Evolutionary conservation across 1,140 invertebrate species (phyloP).

Genomic region (Pseudoatta argentina): DNA sequence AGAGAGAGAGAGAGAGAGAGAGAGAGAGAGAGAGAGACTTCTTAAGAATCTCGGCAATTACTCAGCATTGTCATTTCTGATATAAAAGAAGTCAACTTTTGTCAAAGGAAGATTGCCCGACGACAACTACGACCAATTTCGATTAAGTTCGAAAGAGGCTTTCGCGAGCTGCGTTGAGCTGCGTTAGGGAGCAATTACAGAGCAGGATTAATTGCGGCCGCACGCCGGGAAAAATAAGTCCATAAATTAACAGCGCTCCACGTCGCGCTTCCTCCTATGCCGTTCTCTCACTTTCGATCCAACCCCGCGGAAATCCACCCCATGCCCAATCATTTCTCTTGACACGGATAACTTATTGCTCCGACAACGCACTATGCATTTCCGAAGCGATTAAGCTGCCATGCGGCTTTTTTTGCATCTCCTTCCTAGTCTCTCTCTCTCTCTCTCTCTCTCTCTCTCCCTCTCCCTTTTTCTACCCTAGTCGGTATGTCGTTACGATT

Average conservation of each 20-base stretch:
- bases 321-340: slow-evolving; percentile 73
- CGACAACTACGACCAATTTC: slow-evolving; percentile 71
- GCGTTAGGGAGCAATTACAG: slow-evolving; percentile 78
- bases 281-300: slow-evolving; percentile 46
- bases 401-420: slow-evolving; percentile 61
- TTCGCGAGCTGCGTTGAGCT: slow-evolving; percentile 69
- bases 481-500: slow-evolving; percentile 49
- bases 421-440: not conserved
- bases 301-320: slow-evolving; percentile 67
- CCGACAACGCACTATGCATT: slow-evolving; percentile 76
- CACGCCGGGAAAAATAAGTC: slow-evolving; percentile 79
- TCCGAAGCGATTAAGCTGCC: slow-evolving; percentile 76
- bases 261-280: slow-evolving; percentile 63
- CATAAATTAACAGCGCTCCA: slow-evolving; percentile 80
- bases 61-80: slow-evolving; percentile 24
- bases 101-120: slow-evolving; percentile 10
- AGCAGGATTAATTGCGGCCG: slow-evolving; percentile 77
- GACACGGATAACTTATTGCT: slow-evolving; percentile 77
- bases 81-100: not conserved
- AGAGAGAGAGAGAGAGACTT: not conserved
- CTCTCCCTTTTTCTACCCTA: not conserved
- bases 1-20: too few species aligned
- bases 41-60: not conserved
- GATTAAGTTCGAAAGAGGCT: slow-evolving; percentile 75
- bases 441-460: not conserved